Percentiles rank a stretch among this genome's conserved stretches.
Conservation (phyloP, 2,113 vertebrate species). For the Zosterops pallidus region DNA sequence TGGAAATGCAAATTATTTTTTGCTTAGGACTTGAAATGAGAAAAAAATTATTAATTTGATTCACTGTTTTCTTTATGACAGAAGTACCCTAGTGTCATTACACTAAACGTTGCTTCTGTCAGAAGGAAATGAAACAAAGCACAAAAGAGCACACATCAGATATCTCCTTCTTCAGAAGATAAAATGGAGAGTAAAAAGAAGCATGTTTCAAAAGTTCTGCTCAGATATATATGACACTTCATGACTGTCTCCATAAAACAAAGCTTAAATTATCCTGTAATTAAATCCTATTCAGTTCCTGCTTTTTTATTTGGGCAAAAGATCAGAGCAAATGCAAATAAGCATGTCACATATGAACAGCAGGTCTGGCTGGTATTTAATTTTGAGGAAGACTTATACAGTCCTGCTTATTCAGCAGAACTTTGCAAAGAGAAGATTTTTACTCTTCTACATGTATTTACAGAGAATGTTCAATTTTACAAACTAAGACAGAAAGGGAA, state of each 20-base stretch:
- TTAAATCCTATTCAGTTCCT: constrained; percentile 30
- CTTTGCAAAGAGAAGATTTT: background rate
- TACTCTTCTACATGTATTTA: background rate
- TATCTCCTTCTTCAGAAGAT: background rate
- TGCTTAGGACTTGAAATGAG: background rate
- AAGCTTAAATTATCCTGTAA: constrained; percentile 2
- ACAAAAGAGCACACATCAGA: background rate
- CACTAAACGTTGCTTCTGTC: background rate
- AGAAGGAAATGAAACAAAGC: background rate
- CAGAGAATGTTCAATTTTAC: background rate
- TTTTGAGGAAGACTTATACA: background rate
- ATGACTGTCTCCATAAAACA: background rate
- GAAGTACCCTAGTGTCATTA: background rate
- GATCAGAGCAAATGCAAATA: constrained; percentile 60
- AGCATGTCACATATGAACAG: constrained; percentile 48
- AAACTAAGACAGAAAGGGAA: background rate
- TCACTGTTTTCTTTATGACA: background rate
- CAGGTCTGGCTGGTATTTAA: constrained; percentile 37
- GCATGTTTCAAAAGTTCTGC: background rate
- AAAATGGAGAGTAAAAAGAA: background rate
- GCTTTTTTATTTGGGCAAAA: constrained; percentile 52
- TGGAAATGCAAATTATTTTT: background rate
- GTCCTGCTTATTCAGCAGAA: constrained; percentile 27
- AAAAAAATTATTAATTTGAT: background rate
- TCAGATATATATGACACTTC: background rate